A percentile compares a stretch with the other conserved stretches of the same genome.
Conservation (phyloP, 2,113 vertebrate species). For the Microcebus jonahi region DNA sequence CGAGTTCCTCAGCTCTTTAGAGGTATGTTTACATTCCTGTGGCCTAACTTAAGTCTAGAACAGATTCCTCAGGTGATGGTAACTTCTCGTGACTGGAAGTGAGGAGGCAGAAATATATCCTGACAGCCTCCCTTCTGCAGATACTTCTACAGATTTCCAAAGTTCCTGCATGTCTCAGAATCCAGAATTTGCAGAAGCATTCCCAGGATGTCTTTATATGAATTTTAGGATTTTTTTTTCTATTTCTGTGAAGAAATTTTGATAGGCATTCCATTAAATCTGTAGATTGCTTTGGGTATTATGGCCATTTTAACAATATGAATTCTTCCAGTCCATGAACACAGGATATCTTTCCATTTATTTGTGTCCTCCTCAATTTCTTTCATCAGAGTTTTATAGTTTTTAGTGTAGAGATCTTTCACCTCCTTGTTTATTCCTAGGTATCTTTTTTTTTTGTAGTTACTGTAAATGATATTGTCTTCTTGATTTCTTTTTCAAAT, state of each 20-base stretch:
- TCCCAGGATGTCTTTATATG: background rate
- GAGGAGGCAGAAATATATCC: background rate
- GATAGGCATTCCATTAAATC: background rate
- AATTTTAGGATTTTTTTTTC: background rate
- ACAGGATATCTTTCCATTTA: background rate
- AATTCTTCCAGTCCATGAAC: background rate
- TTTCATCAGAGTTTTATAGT: background rate
- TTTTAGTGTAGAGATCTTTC: background rate
- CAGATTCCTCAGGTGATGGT: background rate
- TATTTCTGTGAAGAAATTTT: background rate
- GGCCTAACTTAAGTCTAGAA: background rate
- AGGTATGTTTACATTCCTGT: background rate
- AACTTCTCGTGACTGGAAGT: background rate
- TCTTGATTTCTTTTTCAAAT: background rate
- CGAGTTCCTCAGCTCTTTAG: slow-evolving; percentile 5
- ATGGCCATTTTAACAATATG: background rate
- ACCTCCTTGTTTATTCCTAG: background rate
- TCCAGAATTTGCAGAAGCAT: background rate
- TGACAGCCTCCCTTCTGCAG: background rate
- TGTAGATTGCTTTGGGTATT: background rate
- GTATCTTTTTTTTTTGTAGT: background rate
- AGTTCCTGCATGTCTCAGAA: background rate
- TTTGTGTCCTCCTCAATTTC: background rate
- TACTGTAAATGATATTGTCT: background rate
- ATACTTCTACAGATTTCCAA: background rate